Evolutionary conservation across 1,140 invertebrate genomes (phyloP), one percentile per base, ranked within the genome.

Genomic region (Conus betulinus): DNA sequence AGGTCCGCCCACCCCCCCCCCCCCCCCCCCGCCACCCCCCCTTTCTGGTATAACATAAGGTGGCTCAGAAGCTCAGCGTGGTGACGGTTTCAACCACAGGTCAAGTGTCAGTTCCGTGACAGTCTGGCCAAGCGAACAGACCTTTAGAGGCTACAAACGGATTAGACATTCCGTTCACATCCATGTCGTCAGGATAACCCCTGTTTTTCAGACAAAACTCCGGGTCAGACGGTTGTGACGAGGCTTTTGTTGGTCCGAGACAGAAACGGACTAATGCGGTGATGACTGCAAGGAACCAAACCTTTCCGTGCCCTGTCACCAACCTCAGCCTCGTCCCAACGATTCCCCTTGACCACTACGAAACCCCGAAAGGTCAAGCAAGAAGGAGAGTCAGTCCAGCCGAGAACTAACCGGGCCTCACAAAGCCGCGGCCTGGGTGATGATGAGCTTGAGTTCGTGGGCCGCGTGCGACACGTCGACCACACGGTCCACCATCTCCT

Each of bases 401-500:
- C 11, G 67, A 27, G n/a, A 20, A 60, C 25, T 8, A 0, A 39
- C 51, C 76, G n/a, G 76, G 27, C 52, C 25, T 85, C 71, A 88
- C 53, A 88, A 60, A 60, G 91, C 87, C 3, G 93, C 88, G 17
- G 93, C 93, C 89, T 94, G 93, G 55, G 91, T 89, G 53, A 97
- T 96, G 90, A 97, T 96, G 87, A 96, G 94, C 93, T 97, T 98
- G 39, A 98, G 96, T 93, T 97, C 97, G 89, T 96, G 96, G 0
- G 97, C 97, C 86, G 97, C 95, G 93, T 97, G 97, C 1, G 97
- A 98, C 39, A 98, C 97, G 93, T 97, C 97, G 15, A 97, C 97
- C 27, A 99, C 97, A 17, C 97, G 97, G 94, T 98, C 98, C 1
- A 98, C 98, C 98, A 99, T 99, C 90, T 98, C 98, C 91, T 98